These are phyloP conservation scores for Diglossa cyanea DNA, from an alignment of 2,797 vertebrate genomes.

Conservation along the genomic window DNA sequence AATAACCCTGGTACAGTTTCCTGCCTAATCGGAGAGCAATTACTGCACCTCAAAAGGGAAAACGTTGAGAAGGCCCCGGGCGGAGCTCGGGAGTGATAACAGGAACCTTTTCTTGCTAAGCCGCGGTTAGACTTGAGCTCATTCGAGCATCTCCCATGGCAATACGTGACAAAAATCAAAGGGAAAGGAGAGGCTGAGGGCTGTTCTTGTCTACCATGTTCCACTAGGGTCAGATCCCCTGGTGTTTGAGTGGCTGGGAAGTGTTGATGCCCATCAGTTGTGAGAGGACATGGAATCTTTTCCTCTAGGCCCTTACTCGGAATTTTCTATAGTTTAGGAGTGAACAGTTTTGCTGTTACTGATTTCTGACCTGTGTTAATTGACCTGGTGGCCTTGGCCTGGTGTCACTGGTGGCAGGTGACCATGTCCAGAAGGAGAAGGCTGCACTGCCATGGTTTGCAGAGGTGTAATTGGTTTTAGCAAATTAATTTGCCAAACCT, in stretches of 20 bases:
- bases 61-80: conserved; percentile 57
- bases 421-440: not conserved
- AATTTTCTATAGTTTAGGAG: not conserved
- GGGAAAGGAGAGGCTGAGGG: not conserved
- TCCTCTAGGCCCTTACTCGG: not conserved
- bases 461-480: not conserved
- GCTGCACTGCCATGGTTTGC: not conserved
- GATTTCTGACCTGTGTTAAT: not conserved
- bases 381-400: not conserved
- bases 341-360: not conserved
- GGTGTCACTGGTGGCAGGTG: not conserved
- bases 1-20: conserved; percentile 82
- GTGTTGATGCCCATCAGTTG: not conserved
- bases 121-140: not conserved
- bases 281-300: not conserved
- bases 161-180: not conserved
- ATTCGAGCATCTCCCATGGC: not conserved
- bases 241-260: not conserved
- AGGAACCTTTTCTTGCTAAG: conserved; percentile 34
- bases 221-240: not conserved
- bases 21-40: conserved; percentile 80
- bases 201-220: not conserved
- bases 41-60: conserved; percentile 71
- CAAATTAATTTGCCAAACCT: not conserved
- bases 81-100: conserved; percentile 43